phyloP scores from a whole-genome alignment of 2,113 vertebrate species.

The Herpailurus yagouaroundi region DNA sequence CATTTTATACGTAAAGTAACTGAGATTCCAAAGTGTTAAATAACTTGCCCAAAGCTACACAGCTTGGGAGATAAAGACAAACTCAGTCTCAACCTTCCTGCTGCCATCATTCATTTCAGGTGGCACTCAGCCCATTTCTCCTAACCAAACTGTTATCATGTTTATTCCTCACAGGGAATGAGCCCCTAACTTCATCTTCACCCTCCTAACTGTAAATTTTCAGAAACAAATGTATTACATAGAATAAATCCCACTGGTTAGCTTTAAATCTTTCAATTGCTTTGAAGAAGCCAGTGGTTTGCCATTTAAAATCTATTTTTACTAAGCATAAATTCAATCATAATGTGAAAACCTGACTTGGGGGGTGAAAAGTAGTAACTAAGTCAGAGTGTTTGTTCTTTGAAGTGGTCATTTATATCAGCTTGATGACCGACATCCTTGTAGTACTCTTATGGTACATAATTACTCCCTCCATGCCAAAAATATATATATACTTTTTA shows the following conservation, averaged over 20 bases:
- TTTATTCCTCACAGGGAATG: not conserved
- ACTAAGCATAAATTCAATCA: constrained; percentile 86
- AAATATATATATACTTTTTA: not conserved
- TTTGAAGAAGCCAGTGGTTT: not conserved
- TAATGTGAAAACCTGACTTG: constrained; percentile 87
- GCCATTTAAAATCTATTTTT: not conserved
- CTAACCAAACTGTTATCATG: not conserved
- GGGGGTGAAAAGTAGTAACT: constrained; percentile 89
- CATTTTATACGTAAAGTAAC: not conserved
- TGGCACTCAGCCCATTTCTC: not conserved
- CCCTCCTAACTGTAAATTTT: not conserved
- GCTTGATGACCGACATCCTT: constrained; percentile 88
- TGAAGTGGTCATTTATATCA: constrained; percentile 92
- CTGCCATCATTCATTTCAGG: not conserved
- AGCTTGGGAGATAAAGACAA: not conserved
- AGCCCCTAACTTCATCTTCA: not conserved
- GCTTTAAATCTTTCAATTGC: not conserved
- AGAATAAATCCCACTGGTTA: not conserved
- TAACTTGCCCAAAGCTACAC: not conserved
- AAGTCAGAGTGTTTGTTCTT: constrained; percentile 86
- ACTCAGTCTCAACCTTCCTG: not conserved
- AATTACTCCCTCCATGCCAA: constrained; percentile 82
- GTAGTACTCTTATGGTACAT: constrained; percentile 89
- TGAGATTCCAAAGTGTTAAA: not conserved
- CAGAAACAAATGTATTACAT: not conserved